These are phyloP conservation scores for Caenorhabditis zanzibari DNA, from an alignment of 2,888 invertebrate species.

Conservation along the genomic window DNA sequence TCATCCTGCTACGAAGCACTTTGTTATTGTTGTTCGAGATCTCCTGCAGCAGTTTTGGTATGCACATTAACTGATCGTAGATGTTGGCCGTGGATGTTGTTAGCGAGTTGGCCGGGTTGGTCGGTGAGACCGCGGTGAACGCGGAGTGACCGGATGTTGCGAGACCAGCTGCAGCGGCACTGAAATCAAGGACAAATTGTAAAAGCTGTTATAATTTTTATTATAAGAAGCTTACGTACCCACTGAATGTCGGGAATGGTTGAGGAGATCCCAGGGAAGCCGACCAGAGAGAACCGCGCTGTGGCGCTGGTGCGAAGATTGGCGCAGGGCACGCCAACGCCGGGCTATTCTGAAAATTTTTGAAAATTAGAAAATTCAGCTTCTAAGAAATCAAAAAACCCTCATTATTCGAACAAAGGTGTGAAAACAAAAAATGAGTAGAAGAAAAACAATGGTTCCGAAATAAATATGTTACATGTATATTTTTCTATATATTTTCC, in stretches of 20 bases:
- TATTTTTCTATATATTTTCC: constrained; percentile 6
- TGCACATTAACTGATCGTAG: constrained; percentile 76
- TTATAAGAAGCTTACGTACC: no score
- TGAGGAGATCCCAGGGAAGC: constrained; percentile 68
- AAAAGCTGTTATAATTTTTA: neutral
- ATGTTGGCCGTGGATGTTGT: constrained; percentile 57
- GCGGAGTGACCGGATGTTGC: constrained; percentile 71
- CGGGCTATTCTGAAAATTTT: constrained; percentile 70
- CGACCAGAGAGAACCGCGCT: constrained; percentile 67
- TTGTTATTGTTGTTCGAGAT: constrained; percentile 59
- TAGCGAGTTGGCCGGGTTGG: constrained; percentile 37
- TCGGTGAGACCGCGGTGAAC: constrained; percentile 73
- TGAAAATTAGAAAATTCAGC: neutral
- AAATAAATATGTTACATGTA: constrained; percentile 18
- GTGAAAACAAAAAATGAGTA: neutral
- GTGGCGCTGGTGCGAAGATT: constrained; percentile 66
- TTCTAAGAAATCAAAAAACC: neutral
- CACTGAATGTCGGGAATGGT: constrained; percentile 33
- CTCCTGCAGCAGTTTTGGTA: constrained; percentile 70
- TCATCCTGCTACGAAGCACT: constrained; percentile 76
- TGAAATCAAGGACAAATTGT: constrained; percentile 58
- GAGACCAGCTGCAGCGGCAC: constrained; percentile 57
- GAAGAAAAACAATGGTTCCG: constrained; percentile 2
- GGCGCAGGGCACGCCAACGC: constrained; percentile 76
- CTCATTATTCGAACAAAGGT: neutral